Percentiles rank a stretch among this genome's conserved stretches.
These are phyloP conservation scores for Parazoanthus swiftii DNA, from an alignment of 92 coral and sea anemone genomes.

Conservation along the genomic window DNA sequence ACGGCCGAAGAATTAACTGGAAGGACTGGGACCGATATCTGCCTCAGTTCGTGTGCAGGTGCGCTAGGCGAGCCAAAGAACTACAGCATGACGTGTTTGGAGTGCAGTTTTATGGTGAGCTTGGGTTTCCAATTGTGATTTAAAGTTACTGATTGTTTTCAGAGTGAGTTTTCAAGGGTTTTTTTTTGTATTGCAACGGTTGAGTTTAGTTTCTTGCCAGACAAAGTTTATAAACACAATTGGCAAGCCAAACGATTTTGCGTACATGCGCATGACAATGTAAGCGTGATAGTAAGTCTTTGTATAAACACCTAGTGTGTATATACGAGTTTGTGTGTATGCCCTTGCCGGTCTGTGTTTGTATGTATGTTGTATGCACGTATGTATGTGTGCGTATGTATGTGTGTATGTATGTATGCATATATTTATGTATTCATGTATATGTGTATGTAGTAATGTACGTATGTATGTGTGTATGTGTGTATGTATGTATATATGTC, in stretches of 20 bases:
- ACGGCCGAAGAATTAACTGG: constrained; percentile 78
- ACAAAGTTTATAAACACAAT: neutral
- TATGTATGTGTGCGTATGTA: no score
- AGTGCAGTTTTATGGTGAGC: constrained; percentile 81
- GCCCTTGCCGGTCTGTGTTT: no score
- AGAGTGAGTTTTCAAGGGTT: no score
- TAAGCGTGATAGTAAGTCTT: neutral
- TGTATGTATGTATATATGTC: no score
- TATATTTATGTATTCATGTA: no score
- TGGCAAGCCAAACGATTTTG: neutral
- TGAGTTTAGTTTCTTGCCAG: neutral
- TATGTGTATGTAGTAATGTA: no score
- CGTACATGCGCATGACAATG: no score
- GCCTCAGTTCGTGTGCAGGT: constrained; percentile 79
- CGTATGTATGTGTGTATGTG: no score
- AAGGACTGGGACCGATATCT: constrained; percentile 80
- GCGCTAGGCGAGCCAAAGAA: constrained; percentile 71
- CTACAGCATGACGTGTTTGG: constrained; percentile 74
- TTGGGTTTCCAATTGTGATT: neutral
- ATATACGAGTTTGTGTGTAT: no score
- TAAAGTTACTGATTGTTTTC: neutral
- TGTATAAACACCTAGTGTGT: neutral
- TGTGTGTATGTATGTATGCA: no score
- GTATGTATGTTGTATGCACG: no score
- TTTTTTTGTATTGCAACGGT: neutral